Percentiles rank a stretch among this genome's conserved stretches.
Evolutionary conservation across 2,797 vertebrate genomes (phyloP).

Genomic region (Phrynocephalus forsythii): DNA sequence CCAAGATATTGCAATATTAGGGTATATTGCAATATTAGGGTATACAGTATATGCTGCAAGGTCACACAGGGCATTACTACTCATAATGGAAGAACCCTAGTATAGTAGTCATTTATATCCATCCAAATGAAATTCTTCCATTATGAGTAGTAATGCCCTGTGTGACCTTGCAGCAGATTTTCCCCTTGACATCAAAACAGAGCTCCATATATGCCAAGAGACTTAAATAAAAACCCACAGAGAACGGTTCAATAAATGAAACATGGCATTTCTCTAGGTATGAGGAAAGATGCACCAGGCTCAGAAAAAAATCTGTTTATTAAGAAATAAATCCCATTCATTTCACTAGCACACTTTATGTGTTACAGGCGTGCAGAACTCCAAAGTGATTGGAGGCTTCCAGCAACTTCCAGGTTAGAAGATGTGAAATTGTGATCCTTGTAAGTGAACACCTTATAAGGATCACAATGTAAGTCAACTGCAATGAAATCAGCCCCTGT

Average conservation of each 20-base stretch:
- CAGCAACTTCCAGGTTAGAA: not conserved
- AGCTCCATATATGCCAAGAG: not conserved
- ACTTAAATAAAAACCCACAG: conserved; percentile 7
- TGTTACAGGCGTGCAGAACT: too few species aligned
- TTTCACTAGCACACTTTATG: not conserved
- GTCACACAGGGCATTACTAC: not conserved
- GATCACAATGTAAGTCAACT: too few species aligned
- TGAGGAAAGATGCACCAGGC: not conserved
- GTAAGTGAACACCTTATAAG: too few species aligned
- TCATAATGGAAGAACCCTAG: not conserved
- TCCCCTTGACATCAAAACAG: not conserved
- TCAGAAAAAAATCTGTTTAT: not conserved
- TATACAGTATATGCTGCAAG: not conserved
- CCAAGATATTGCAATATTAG: conserved; percentile 9
- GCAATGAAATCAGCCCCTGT: too few species aligned
- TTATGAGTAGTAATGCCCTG: too few species aligned
- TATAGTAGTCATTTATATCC: not conserved
- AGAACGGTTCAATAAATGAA: not conserved
- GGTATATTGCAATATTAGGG: conserved; percentile 7
- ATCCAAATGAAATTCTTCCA: too few species aligned
- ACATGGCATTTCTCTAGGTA: not conserved
- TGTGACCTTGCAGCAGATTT: not conserved
- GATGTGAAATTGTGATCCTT: not conserved
- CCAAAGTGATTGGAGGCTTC: too few species aligned
- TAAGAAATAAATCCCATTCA: not conserved